phyloP scores from a whole-genome alignment of 2,888 invertebrate genomes.

The Teleiodes luculella region DNA sequence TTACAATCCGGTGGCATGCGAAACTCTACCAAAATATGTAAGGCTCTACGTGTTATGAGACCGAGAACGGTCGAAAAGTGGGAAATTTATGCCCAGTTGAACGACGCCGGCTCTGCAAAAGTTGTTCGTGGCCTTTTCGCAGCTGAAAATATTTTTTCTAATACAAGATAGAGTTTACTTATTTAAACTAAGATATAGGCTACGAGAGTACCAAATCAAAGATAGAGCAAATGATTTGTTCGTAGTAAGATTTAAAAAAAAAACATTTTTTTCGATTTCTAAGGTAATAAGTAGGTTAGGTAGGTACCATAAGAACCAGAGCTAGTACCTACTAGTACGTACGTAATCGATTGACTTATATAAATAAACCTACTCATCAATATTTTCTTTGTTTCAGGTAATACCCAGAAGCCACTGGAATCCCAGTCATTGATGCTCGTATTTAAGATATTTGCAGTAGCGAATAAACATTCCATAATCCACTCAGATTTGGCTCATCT shows the following conservation, averaged over 20 bases:
- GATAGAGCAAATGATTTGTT: too few species aligned
- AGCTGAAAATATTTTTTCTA: too few species aligned
- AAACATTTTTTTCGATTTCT: too few species aligned
- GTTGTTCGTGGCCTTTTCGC: neutral
- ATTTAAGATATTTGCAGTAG: neutral
- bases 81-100: neutral
- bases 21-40: conserved; percentile 7
- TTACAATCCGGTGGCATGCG: conserved; percentile 13
- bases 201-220: too few species aligned
- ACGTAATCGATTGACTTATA: too few species aligned
- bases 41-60: neutral
- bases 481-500: conserved; percentile 5
- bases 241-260: too few species aligned
- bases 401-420: neutral
- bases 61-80: neutral
- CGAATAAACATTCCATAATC: neutral
- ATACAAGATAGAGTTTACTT: too few species aligned
- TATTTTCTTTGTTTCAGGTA: conserved; percentile 12
- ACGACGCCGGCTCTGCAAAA: neutral
- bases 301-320: too few species aligned
- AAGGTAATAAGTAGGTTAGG: too few species aligned
- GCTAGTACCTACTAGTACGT: too few species aligned
- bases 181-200: too few species aligned
- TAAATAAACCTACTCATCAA: neutral
- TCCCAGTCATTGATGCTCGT: too few species aligned